Percentiles rank a stretch among this genome's conserved stretches.
Conservation (phyloP, 2,797 vertebrate genomes). For the Peromyscus aztecus region DNA sequence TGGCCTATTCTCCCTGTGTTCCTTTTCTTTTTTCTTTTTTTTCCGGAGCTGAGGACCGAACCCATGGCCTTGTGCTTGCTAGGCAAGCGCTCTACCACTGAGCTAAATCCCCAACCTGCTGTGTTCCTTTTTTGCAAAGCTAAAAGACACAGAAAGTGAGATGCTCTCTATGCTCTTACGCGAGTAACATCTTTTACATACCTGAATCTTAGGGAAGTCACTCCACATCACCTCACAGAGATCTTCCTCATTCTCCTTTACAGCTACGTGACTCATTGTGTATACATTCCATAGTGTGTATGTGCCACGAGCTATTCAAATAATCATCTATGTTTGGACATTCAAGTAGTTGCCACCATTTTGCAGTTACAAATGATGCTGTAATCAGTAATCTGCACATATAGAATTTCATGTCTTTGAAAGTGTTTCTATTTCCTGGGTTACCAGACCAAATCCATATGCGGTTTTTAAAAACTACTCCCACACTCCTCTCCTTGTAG, state of each 20-base stretch:
- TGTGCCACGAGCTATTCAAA: background rate
- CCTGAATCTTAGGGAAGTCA: background rate
- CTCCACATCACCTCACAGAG: background rate
- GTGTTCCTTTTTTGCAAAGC: background rate
- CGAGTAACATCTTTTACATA: background rate
- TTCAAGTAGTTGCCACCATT: background rate
- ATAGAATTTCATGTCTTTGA: background rate
- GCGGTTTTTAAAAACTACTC: background rate
- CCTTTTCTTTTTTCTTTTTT: background rate
- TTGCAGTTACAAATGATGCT: conserved; percentile 10
- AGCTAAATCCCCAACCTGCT: background rate
- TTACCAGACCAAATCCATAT: background rate
- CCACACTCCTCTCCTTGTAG: background rate
- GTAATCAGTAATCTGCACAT: background rate
- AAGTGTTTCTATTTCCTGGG: background rate
- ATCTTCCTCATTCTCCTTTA: background rate
- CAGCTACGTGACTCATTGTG: background rate
- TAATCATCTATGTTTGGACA: background rate
- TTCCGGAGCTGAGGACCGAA: too few relatives aligned
- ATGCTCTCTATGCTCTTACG: background rate
- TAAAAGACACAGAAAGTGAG: background rate
- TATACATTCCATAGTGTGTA: background rate
- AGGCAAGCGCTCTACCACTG: too few relatives aligned
- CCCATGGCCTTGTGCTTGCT: too few relatives aligned
- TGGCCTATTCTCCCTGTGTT: background rate